A percentile compares a stretch with the other conserved stretches of the same genome.
Conservation (phyloP, 2,113 vertebrate species). For the Maylandia zebra region DNA sequence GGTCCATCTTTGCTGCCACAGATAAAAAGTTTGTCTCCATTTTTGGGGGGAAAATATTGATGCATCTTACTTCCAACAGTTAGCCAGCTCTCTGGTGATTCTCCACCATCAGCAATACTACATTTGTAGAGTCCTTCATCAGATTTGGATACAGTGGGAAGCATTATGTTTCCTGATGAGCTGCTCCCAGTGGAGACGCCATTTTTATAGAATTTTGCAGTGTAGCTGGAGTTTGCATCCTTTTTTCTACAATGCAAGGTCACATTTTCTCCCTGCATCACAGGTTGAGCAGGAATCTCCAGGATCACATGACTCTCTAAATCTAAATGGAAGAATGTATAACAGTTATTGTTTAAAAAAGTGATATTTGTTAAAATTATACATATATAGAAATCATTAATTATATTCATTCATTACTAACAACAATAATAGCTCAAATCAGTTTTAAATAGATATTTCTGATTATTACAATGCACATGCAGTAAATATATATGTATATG, state of each 20-base stretch:
- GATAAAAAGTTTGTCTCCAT: accelerated
- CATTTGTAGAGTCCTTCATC: neutral
- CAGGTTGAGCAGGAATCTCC: neutral
- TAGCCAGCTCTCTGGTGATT: neutral
- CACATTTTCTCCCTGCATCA: accelerated
- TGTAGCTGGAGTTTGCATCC: accelerated
- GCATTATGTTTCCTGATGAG: neutral
- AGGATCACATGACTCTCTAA: neutral
- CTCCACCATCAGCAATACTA: accelerated
- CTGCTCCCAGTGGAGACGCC: accelerated
- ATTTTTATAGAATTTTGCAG: neutral
- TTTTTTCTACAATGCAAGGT: neutral
- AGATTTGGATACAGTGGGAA: accelerated
- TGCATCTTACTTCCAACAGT: accelerated
- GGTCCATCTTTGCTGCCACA: accelerated
- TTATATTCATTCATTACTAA: neutral
- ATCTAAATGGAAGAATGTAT: accelerated
- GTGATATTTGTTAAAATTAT: neutral
- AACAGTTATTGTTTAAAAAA: accelerated
- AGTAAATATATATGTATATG: neutral
- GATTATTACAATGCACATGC: neutral
- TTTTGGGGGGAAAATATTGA: accelerated
- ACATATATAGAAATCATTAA: accelerated
- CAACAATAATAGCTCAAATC: accelerated
- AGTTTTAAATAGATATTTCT: neutral